Evolutionary conservation across 2,797 vertebrate species (phyloP).

Genomic region (Diceros bicornis): DNA sequence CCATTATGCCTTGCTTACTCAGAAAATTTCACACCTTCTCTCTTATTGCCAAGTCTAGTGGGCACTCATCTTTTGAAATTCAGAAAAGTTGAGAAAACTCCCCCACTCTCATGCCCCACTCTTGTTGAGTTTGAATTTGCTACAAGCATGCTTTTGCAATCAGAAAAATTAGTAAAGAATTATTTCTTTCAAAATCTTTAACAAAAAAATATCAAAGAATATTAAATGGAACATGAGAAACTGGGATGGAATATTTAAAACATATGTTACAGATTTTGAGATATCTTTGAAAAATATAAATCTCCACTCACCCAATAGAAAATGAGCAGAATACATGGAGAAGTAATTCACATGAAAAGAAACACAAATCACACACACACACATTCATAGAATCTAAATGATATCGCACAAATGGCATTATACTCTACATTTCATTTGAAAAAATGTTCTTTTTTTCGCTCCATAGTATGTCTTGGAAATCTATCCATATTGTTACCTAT

Average conservation of each 20-base stretch:
- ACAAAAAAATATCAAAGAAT: slow-evolving; percentile 44
- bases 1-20: not conserved
- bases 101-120: not conserved
- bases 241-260: slow-evolving; percentile 39
- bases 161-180: slow-evolving; percentile 41
- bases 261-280: slow-evolving; percentile 40
- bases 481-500: not conserved
- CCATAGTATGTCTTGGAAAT: not conserved
- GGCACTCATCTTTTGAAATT: not conserved
- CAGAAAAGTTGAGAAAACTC: not conserved
- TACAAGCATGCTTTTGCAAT: not conserved
- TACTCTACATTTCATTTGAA: slow-evolving; percentile 18
- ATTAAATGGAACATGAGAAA: slow-evolving; percentile 29
- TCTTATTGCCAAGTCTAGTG: not conserved
- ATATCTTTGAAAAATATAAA: slow-evolving; percentile 49
- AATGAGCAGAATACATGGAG: slow-evolving; percentile 32
- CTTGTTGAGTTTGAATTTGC: not conserved
- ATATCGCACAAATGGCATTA: not conserved
- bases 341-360: slow-evolving; percentile 26
- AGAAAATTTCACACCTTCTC: not conserved
- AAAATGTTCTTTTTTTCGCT: slow-evolving; percentile 38
- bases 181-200: not conserved
- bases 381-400: slow-evolving; percentile 35
- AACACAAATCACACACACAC: not conserved
- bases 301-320: slow-evolving; percentile 7